A percentile compares a stretch with the other conserved stretches of the same genome.
Conservation (phyloP, 2,888 invertebrate species). For the Hypsopygia costalis region DNA sequence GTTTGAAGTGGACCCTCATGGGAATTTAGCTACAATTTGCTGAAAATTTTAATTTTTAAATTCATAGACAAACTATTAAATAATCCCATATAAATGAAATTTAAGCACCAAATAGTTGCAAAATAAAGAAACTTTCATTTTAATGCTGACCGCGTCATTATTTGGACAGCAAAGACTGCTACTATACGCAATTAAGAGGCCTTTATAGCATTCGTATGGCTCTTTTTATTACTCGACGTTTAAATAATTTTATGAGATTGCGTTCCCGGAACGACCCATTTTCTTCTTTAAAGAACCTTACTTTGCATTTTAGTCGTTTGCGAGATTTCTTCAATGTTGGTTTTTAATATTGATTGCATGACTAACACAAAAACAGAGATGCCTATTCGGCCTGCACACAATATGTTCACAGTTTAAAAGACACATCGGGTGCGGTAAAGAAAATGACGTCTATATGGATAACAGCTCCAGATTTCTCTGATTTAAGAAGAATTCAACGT, state of each 20-base stretch:
- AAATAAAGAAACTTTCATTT: neutral
- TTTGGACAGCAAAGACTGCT: conserved; percentile 24
- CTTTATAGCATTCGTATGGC: conserved; percentile 63
- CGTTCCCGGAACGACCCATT: conserved; percentile 64
- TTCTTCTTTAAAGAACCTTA: conserved; percentile 58
- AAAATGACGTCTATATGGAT: no score
- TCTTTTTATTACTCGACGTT: conserved; percentile 68
- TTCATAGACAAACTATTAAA: no score
- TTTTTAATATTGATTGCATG: neutral
- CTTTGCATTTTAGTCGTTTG: conserved; percentile 40
- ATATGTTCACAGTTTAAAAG: no score
- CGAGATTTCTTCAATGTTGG: conserved; percentile 28
- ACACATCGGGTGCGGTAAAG: no score
- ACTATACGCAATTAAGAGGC: conserved; percentile 57
- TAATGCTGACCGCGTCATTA: conserved; percentile 14
- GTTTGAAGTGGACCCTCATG: no score
- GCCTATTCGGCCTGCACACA: no score
- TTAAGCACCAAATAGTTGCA: neutral
- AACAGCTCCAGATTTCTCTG: no score
- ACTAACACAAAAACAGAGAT: no score
- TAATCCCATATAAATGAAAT: no score
- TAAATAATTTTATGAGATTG: conserved; percentile 75
- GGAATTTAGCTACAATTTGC: no score
- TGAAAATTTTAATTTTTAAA: no score
- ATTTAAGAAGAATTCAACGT: no score